Base-by-base conservation (phyloP, 2,888 invertebrate genomes). In the Crioceris asparagi region DNA sequence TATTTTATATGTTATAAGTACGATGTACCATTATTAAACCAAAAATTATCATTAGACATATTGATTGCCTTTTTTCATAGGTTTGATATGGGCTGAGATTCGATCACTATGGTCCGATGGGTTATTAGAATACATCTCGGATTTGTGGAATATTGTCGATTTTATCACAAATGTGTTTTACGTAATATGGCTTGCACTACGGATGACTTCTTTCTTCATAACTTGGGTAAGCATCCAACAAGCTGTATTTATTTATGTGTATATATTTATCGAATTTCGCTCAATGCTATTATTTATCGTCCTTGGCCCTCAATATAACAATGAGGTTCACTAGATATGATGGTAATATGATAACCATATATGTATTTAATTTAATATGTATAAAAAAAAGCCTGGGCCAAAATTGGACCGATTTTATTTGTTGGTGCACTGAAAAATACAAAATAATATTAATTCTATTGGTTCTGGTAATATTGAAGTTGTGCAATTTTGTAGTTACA, bases 91-190 rank as follows among this genome's bases (percentile, higher is more conserved):
- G 79, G 83, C 84, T 19, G 97, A 98, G 71, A 80, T 96, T 46
- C 79, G 87, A 59, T 74, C 92, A 3, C 66, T 98, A 7, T 97
- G 94, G 83, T 74, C 81, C 2, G 86, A 84, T 36, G 97, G 97
- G 0, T 65, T 96, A 5, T 67, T 81, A 50, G 93, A 94, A 49
- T 98, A 98, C 60, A 75, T 90, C 29, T 83, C 83, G 48, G 96
- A 98, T 64, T 75, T 97, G 46, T 98, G 97, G 97, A 97, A 98
- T 61, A 90, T 97, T 43, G 84, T 97, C 3, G 97, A 97, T 65
- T 96, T 96, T 60, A 84, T 94, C 53, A 96, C 96, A 5, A 96
- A 97, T 61, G 78, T 86, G 52, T 85, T 97, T 54, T 98, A 97
- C 60, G 83, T 96, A 15, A 82, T 88, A 27, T 97, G 97, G 77